Evolutionary conservation across 1,140 invertebrate species (phyloP).

Genomic region (Sycobia sp.): DNA sequence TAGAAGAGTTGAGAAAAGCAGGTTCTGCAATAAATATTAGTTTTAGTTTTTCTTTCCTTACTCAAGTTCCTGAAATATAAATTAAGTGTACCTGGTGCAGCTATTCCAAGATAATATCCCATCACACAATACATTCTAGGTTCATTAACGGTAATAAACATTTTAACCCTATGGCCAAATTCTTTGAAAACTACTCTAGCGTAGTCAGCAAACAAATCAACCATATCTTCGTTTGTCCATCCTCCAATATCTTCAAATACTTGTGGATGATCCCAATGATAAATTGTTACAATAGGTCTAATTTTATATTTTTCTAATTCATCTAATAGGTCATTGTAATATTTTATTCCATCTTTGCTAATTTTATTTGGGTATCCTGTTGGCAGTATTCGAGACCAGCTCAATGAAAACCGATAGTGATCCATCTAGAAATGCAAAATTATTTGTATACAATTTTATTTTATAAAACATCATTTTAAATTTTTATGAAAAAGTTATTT

Average conservation of each 20-base stretch:
- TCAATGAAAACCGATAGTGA: constrained; percentile 67
- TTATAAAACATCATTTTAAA: background rate
- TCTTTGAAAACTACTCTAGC: constrained; percentile 59
- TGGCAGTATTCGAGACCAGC: constrained; percentile 67
- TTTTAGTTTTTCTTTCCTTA: too few species aligned
- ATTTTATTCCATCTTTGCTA: constrained; percentile 62
- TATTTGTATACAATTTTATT: too few species aligned
- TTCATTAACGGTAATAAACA: constrained; percentile 62
- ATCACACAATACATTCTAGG: too few species aligned
- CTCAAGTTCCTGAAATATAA: too few species aligned
- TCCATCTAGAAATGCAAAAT: too few species aligned
- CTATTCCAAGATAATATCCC: too few species aligned
- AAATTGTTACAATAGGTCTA: constrained; percentile 61
- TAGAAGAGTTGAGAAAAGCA: too few species aligned
- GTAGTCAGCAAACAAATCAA: constrained; percentile 64
- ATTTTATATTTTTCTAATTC: constrained; percentile 63
- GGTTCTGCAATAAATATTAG: too few species aligned
- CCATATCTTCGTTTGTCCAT: constrained; percentile 66
- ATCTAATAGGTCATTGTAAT: constrained; percentile 66
- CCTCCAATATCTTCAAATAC: constrained; percentile 65
- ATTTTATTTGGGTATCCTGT: constrained; percentile 62
- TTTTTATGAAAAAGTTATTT: background rate
- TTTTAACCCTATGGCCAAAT: constrained; percentile 58
- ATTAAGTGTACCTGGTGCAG: too few species aligned
- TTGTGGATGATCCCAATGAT: constrained; percentile 65